Evolutionary conservation across 1,140 invertebrate species (phyloP).

Genomic region (Zaprionus camerounensis): DNA sequence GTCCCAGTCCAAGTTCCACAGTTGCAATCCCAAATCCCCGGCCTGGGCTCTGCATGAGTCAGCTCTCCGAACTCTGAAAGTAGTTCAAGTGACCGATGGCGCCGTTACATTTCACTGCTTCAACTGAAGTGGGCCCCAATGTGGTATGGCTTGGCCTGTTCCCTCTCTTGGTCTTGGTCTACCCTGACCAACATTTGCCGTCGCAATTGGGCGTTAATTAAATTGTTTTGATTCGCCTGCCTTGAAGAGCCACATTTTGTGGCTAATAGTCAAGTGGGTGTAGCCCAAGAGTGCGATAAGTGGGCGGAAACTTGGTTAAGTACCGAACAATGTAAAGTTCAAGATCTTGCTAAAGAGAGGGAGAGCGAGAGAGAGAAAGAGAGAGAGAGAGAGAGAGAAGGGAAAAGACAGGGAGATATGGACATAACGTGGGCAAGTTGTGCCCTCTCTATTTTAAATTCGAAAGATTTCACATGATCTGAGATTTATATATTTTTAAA

Average conservation of each 20-base stretch:
- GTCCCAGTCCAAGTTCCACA: background rate
- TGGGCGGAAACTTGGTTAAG: constrained; percentile 38
- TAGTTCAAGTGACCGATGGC: constrained; percentile 75
- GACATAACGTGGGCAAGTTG: too few relatives aligned
- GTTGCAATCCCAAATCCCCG: constrained; percentile 13
- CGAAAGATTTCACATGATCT: too few relatives aligned
- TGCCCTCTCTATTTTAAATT: too few relatives aligned
- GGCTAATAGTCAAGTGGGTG: constrained; percentile 45
- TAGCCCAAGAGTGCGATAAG: constrained; percentile 26
- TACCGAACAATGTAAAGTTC: constrained; percentile 18
- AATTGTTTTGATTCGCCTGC: constrained; percentile 66
- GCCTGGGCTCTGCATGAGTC: constrained; percentile 34
- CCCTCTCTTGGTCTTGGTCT: constrained; percentile 7
- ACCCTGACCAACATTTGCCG: constrained; percentile 16
- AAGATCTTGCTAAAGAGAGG: background rate
- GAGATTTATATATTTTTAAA: too few relatives aligned
- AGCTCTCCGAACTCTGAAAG: constrained; percentile 50
- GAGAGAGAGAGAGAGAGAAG: too few relatives aligned
- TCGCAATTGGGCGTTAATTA: constrained; percentile 66
- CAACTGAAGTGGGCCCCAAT: constrained; percentile 53
- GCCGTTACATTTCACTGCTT: constrained; percentile 75
- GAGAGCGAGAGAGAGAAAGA: too few relatives aligned
- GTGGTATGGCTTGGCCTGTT: background rate
- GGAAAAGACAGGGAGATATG: too few relatives aligned
- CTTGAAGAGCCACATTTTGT: constrained; percentile 36